A percentile compares a stretch with the other conserved stretches of the same genome.
These are phyloP conservation scores for Beris chalybata DNA, from an alignment of 2,888 invertebrate species.

Conservation along the genomic window DNA sequence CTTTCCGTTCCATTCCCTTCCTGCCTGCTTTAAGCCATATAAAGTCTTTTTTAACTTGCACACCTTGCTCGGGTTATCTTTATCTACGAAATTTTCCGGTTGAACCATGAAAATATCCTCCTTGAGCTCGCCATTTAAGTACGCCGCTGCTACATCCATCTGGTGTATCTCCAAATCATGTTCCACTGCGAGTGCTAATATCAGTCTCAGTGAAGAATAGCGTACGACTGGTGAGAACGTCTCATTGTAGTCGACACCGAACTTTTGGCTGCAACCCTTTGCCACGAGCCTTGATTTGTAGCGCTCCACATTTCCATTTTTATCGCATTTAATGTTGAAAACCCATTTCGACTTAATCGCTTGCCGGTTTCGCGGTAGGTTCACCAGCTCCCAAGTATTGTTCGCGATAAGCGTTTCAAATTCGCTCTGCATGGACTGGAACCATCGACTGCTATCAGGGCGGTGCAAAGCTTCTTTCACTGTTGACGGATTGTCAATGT, in stretches of 20 bases:
- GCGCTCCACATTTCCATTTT: too few species aligned
- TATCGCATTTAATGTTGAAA: too few species aligned
- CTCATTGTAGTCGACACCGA: constrained; percentile 39
- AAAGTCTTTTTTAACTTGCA: neutral
- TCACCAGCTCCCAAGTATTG: too few species aligned
- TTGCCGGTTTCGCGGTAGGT: too few species aligned
- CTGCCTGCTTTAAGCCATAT: constrained; percentile 9
- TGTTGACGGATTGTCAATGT: neutral
- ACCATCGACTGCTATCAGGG: too few species aligned
- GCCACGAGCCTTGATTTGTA: constrained; percentile 2
- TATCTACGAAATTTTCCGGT: constrained; percentile 21
- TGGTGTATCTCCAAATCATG: constrained; percentile 31
- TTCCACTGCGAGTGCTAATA: constrained; percentile 36
- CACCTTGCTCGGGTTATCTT: neutral
- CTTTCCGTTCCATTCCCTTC: neutral
- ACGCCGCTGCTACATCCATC: constrained; percentile 32
- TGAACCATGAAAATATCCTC: constrained; percentile 35
- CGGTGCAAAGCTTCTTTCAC: too few species aligned
- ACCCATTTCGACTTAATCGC: too few species aligned
- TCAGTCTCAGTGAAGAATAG: constrained; percentile 34
- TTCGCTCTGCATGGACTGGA: too few species aligned
- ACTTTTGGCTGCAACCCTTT: constrained; percentile 38
- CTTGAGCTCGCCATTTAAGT: constrained; percentile 28
- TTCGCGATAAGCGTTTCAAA: too few species aligned
- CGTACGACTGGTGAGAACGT: constrained; percentile 40